Base-by-base conservation (phyloP, 2,113 vertebrate genomes). In the Jaculus jaculus region DNA sequence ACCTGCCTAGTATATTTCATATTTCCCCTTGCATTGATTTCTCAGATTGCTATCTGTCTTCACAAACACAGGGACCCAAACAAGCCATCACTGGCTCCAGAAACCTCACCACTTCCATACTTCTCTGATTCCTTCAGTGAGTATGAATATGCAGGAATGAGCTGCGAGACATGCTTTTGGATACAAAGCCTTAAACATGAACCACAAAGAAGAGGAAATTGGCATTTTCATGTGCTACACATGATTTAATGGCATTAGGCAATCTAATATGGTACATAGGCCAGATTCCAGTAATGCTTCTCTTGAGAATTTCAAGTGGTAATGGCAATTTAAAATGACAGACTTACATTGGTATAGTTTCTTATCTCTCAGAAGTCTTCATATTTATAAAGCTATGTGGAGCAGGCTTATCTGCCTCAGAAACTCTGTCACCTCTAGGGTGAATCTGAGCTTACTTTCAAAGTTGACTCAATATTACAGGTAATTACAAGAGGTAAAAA, bases 251-350 rank as follows among this genome's bases (percentile, higher is more conserved):
- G 94, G 96, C 93, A 97, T 97, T 97, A 97, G 97, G 95, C 96
- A 87, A 96, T 97, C 94, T 97, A 97, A 97, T 97, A 92, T 84
- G 95, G 94, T 96, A 77, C 96, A 95, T 96, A 97, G 77, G 83
- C 94, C 28, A 61, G 93, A 96, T 97, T 96, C 96, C 97, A 95
- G 96, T 96, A 97, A 97, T 94, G 92, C 51, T 92, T 93, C 97
- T 95, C 97, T 94, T 91, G 97, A 96, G 97, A 92, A 92, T 97
- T 97, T 96, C 95, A 78, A 90, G 92, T 1, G 8, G 95, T 96
- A 97, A 97, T 94, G 92, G 96, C 96, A 97, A 96, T 97, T 96
- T 97, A 94, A 97, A 97, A 96, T 92, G 96, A 97, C 97, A 97
- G 96, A 83, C 93, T 95, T 96, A 90, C 94, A 93, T 97, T 97